Base-by-base conservation (phyloP, 1,140 invertebrate genomes). In the Leptoteleia sp. region DNA sequence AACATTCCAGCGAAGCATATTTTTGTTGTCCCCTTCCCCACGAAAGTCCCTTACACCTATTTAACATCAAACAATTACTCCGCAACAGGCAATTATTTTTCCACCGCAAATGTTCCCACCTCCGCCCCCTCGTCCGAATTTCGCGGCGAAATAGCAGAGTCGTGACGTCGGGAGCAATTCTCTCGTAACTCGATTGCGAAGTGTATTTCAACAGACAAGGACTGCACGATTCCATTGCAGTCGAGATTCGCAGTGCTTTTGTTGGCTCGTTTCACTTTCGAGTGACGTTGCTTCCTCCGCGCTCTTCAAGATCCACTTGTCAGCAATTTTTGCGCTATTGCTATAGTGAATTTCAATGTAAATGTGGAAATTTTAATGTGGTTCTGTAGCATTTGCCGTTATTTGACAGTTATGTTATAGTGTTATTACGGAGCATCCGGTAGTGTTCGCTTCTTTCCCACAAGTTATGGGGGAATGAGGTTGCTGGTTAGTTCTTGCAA, bases 101-200 rank as follows among this genome's bases (percentile, higher is more conserved):
- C 45, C 42, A 31, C 45, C 61, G 29, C 61, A 55, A 52, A 37
- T 42, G 13, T 54, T 64, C 27, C 16, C 38, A 40, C 68, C 43
- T 42, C 37, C 37, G 38, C 48, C 38, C 35, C 43, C 38, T 15
- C 55, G 38, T 61, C 27, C 62, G 54, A 71, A 70, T 64, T 71
- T 70, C 64, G 65, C 57, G 65, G 61, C 33, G 54, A 54, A 78
- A 71, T 67, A 59, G 67, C 75, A 33, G 59, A 77, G 37, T 77
- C 75, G 67, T 77, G 57, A 65, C 75, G 47, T 71, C 61, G 65
- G 45, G 75, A 57, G 59, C 59, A 64, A 70, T 54, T 57, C 59
- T 71, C 65, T 65, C 61, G 67, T 65, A 71, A 71, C 61, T 62
- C 70, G 76, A 79, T 79, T 79, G 71, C 77, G 33, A 75, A 79